phyloP scores from a whole-genome alignment of 2,797 vertebrate genomes.

The Hoplostethus atlanticus region DNA sequence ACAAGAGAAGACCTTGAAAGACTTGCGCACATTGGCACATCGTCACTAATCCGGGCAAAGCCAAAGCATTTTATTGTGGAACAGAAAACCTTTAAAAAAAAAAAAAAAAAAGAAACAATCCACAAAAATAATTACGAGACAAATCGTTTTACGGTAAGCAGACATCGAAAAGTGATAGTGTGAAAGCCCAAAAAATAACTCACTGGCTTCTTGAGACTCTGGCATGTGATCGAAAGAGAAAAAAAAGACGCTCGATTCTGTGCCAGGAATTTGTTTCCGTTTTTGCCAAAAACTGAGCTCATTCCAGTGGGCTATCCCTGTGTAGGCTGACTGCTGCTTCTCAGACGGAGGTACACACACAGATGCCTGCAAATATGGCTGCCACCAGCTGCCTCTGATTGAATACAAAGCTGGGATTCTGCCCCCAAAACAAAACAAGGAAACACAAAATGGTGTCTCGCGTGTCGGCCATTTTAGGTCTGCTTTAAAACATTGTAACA shows the following conservation, averaged over 20 bases:
- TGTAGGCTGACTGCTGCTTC: constrained; percentile 80
- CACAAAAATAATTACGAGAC: constrained; percentile 45
- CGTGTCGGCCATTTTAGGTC: constrained; percentile 90
- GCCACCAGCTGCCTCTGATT: constrained; percentile 84
- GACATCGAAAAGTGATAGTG: constrained; percentile 66
- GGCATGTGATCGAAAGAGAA: constrained; percentile 76
- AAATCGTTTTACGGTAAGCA: constrained; percentile 55
- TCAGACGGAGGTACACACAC: constrained; percentile 80
- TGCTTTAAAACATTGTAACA: constrained; percentile 53
- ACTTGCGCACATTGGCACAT: constrained; percentile 42
- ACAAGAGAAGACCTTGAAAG: constrained; percentile 34
- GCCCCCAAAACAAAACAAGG: constrained; percentile 80
- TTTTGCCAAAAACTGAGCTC: constrained; percentile 85
- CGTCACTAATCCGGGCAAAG: constrained; percentile 11
- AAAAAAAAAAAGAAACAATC: background rate
- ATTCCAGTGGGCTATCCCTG: constrained; percentile 82
- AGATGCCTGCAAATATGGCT: constrained; percentile 84
- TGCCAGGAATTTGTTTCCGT: constrained; percentile 83
- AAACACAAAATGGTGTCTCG: constrained; percentile 89
- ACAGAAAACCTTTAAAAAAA: constrained; percentile 24
- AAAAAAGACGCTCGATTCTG: constrained; percentile 66
- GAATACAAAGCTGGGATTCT: constrained; percentile 83
- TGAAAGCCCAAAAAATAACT: constrained; percentile 81
- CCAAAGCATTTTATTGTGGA: background rate
- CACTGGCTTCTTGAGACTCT: constrained; percentile 81